A percentile compares a stretch with the other conserved stretches of the same genome.
phyloP scores from a whole-genome alignment of 92 coral and sea anemone species.

The Virgularia gustaviana region DNA sequence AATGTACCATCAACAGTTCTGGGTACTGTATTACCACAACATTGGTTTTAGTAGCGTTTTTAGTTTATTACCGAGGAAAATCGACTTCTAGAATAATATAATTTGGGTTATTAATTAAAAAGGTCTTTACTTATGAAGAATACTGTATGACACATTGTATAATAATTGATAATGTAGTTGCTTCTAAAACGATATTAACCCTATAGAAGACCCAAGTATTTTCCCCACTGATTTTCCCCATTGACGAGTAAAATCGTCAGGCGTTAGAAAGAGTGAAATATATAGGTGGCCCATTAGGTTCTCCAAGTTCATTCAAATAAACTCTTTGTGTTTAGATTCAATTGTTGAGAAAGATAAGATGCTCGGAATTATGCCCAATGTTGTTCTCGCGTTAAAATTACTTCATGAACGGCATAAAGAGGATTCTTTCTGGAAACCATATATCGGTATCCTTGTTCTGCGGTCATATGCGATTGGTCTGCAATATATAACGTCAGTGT shows the following conservation, averaged over 20 bases:
- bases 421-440: constrained; percentile 87
- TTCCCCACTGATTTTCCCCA: too few relatives aligned
- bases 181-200: not conserved
- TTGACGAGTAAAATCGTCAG: too few relatives aligned
- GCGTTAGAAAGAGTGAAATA: too few relatives aligned
- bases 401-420: constrained; percentile 67
- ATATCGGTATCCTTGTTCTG: constrained; percentile 88
- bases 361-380: constrained; percentile 77
- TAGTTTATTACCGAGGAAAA: too few relatives aligned
- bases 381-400: constrained; percentile 73
- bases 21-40: not conserved
- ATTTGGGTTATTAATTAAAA: too few relatives aligned
- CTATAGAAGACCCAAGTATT: not conserved
- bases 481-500: not conserved
- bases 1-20: constrained; percentile 28
- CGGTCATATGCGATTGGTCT: not conserved
- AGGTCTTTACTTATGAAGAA: too few relatives aligned
- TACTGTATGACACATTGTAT: not conserved
- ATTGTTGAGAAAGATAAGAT: constrained; percentile 71
- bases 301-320: not conserved
- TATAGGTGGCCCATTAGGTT: too few relatives aligned
- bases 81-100: too few relatives aligned
- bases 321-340: constrained; percentile 55
- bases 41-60: too few relatives aligned
- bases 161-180: not conserved